Base-by-base conservation (phyloP, 2,797 vertebrate species). In the Prionace glauca region DNA sequence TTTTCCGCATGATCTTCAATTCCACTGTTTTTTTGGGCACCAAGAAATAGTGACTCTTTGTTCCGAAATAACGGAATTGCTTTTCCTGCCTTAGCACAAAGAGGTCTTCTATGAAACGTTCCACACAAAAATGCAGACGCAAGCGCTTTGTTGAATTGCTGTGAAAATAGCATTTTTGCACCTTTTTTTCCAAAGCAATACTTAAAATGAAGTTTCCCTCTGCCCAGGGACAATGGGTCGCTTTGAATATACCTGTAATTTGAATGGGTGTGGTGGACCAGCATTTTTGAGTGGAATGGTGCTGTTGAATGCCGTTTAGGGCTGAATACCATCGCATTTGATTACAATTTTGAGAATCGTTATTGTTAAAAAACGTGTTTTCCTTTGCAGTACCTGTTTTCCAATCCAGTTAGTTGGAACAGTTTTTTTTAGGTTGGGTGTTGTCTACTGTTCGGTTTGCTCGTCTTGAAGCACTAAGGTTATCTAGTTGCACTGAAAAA, bases 31-130 rank as follows among this genome's bases (percentile, higher is more conserved):
- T 50, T 92, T 92, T 41, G 62, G 72, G 69, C 69, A 18, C 74
- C 93, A 56, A 74, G 60, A 50, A 94, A 71, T 45, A 94, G 92
- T 72, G 67, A 56, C 93, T 56, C 93, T 94, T 94, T 94, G 93
- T 95, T 77, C 93, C 74, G 45, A 50, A 77, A 32, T 95, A 95
- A 74, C 41, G 93, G 72, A 71, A 71, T 72, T 72, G 69, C 41
- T 95, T 74, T 77, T 69, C 29, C 93, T 56, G 36, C 29, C 93
- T 74, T 29, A 9, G 41, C 24, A 95, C 71, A 95, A 74, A 95
- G 93, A 26, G 41, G 26, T 71, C 36, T 95, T 94, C 45, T 72
- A 14, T 72, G 60, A 65, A 36, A 20, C 32, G 29, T 10, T 41
- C 10, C 14, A 41, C 22, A 69, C 20, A 67, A 67, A 91, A 91